Evolutionary conservation across 2,797 vertebrate genomes (phyloP).

Genomic region (Megalops cyprinoides): DNA sequence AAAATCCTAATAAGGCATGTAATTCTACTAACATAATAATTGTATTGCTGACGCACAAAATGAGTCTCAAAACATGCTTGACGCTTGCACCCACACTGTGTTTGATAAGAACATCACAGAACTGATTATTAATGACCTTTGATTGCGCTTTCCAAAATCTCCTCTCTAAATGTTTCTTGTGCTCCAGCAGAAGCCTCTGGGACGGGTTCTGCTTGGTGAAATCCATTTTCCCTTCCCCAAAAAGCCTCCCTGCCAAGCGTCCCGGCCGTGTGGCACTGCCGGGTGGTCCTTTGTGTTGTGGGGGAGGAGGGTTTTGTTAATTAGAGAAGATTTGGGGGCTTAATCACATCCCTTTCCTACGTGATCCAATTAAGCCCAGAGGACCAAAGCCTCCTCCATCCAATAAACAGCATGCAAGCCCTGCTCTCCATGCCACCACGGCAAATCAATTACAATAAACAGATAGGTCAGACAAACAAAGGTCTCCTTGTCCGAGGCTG

Average conservation of each 20-base stretch:
- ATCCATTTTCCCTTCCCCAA: not conserved
- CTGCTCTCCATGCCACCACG: constrained; percentile 10
- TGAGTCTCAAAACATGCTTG: constrained; percentile 15
- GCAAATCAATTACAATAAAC: constrained; percentile 23
- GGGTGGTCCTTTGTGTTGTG: constrained; percentile 43
- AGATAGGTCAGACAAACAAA: constrained; percentile 56
- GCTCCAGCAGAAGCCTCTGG: constrained; percentile 24
- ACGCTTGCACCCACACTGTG: too few relatives aligned
- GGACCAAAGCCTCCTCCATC: constrained; percentile 44
- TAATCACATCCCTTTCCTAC: constrained; percentile 55
- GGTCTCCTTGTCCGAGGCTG: constrained; percentile 56
- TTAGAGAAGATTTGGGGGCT: constrained; percentile 40
- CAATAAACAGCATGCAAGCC: constrained; percentile 52
- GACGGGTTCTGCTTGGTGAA: not conserved
- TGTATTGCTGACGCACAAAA: not conserved
- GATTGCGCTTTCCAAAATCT: constrained; percentile 24
- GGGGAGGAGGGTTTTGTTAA: constrained; percentile 39
- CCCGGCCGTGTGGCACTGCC: constrained; percentile 22
- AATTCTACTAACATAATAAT: not conserved
- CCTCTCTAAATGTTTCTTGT: constrained; percentile 31
- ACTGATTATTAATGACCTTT: constrained; percentile 12
- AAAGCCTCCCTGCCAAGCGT: constrained; percentile 36
- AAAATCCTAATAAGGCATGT: not conserved
- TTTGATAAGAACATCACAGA: constrained; percentile 18
- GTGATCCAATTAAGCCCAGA: constrained; percentile 54